Evolutionary conservation across 2,113 vertebrate species (phyloP).

Genomic region (Pogona vitticeps): DNA sequence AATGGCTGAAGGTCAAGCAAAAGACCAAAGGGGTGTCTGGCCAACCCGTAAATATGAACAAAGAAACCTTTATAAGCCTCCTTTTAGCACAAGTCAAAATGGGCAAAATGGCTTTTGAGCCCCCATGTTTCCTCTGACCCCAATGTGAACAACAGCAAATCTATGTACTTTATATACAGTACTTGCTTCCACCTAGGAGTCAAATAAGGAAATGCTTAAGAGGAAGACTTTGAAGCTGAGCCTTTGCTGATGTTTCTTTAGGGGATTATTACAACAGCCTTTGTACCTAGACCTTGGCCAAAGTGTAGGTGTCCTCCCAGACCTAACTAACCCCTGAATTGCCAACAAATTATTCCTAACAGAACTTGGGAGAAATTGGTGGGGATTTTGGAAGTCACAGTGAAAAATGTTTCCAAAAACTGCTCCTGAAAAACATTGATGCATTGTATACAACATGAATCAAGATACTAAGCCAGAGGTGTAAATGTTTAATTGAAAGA

Average conservation of each 20-base stretch:
- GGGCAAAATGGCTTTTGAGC: neutral
- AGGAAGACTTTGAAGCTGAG: neutral
- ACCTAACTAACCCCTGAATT: neutral
- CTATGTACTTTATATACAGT: neutral
- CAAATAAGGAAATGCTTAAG: too few relatives aligned
- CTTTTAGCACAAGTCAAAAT: neutral
- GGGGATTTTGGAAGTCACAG: too few relatives aligned
- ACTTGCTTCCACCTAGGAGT: neutral
- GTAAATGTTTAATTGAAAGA: neutral
- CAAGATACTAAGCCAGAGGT: neutral
- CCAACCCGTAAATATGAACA: neutral
- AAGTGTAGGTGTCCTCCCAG: too few relatives aligned
- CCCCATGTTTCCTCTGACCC: neutral
- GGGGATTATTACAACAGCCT: neutral
- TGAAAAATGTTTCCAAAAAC: neutral
- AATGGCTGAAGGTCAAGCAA: neutral
- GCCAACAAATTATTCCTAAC: neutral
- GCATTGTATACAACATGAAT: neutral
- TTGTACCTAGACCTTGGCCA: neutral
- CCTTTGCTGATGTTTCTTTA: neutral
- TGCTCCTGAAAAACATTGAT: neutral
- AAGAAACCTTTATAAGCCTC: neutral
- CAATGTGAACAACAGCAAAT: neutral
- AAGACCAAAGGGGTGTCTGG: neutral
- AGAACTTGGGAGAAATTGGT: too few relatives aligned